phyloP scores from a whole-genome alignment of 2,797 vertebrate species.

The Molossus alvarezi region DNA sequence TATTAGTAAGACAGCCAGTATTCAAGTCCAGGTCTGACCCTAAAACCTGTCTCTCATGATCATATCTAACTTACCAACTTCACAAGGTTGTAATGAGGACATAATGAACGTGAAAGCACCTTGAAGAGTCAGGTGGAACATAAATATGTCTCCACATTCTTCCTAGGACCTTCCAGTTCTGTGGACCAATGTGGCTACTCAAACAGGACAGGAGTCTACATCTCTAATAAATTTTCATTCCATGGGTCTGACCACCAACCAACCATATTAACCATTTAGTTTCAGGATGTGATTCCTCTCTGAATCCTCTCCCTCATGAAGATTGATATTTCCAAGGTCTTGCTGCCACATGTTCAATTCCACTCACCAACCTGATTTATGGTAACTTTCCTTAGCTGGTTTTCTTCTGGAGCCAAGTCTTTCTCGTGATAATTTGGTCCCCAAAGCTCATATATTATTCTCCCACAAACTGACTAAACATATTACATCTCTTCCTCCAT shows the following conservation, averaged over 20 bases:
- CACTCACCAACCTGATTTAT: neutral
- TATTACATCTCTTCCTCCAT: neutral
- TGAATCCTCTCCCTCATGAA: neutral
- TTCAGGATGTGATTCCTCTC: neutral
- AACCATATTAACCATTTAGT: neutral
- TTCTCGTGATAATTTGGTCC: slow-evolving; percentile 1
- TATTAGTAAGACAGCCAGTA: neutral
- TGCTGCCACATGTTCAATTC: neutral
- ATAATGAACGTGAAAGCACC: neutral
- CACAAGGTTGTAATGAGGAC: neutral
- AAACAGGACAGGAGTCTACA: neutral
- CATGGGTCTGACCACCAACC: neutral
- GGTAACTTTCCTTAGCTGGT: neutral
- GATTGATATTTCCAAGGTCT: neutral
- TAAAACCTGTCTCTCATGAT: slow-evolving; percentile 38
- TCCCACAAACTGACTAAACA: neutral
- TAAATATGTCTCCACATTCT: neutral
- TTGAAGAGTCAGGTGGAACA: neutral
- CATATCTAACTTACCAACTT: neutral
- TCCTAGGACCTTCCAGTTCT: neutral
- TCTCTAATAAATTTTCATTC: neutral
- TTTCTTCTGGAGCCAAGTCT: slow-evolving; percentile 39
- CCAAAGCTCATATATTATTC: neutral
- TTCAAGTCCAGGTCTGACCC: slow-evolving; percentile 23
- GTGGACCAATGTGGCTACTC: neutral